phyloP scores from a whole-genome alignment of 2,888 invertebrate species.

The Osmoderma eremita region DNA sequence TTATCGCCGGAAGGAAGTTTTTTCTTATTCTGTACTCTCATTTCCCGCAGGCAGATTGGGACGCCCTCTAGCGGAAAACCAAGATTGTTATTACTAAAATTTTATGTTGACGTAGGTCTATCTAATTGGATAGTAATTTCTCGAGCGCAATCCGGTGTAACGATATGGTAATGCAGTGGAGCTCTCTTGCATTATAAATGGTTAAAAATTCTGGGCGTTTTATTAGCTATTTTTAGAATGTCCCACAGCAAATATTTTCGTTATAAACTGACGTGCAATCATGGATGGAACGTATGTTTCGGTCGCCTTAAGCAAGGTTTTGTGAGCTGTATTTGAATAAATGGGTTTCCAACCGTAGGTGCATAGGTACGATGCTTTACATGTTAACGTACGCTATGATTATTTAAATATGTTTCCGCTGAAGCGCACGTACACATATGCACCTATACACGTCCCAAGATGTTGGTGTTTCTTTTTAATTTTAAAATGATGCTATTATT shows the following conservation, averaged over 20 bases:
- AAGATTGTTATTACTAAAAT: slow-evolving; percentile 27
- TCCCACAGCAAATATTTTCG: slow-evolving; percentile 19
- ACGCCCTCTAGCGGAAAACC: not conserved
- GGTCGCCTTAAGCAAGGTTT: slow-evolving; percentile 2
- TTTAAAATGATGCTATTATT: too few relatives aligned
- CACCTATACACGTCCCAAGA: too few relatives aligned
- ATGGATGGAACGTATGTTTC: slow-evolving; percentile 3
- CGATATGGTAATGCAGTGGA: slow-evolving; percentile 34
- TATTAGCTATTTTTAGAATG: slow-evolving; percentile 16
- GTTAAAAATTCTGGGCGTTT: slow-evolving; percentile 6
- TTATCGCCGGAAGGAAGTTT: slow-evolving; percentile 8
- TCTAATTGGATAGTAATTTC: slow-evolving; percentile 25
- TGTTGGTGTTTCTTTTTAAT: too few relatives aligned
- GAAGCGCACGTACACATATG: too few relatives aligned
- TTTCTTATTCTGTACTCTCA: not conserved
- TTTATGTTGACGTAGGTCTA: slow-evolving; percentile 15
- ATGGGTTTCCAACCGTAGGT: not conserved
- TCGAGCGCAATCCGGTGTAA: slow-evolving; percentile 8
- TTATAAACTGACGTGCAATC: slow-evolving; percentile 10
- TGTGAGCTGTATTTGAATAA: slow-evolving; percentile 7
- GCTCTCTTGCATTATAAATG: slow-evolving; percentile 9
- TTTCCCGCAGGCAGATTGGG: slow-evolving; percentile 9
- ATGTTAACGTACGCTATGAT: too few relatives aligned
- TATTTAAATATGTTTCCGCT: too few relatives aligned
- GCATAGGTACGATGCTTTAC: not conserved